Conservation (phyloP, 2,113 vertebrate genomes). For the Carollia perspicillata region DNA sequence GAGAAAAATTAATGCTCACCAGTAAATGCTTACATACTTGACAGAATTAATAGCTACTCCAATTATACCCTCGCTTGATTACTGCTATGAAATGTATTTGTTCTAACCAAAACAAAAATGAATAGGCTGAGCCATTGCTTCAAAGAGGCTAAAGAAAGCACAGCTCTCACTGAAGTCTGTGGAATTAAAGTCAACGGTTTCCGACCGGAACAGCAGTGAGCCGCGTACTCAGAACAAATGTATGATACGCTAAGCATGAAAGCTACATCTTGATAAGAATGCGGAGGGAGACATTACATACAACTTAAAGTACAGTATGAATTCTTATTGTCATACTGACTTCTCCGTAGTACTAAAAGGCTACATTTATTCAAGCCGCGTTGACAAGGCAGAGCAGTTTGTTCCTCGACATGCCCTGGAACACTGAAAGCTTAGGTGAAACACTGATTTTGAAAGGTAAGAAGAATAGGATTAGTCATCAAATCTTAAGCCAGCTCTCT, state of each 20-base stretch:
- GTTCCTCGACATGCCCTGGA: background rate
- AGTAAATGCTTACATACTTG: background rate
- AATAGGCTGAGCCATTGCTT: background rate
- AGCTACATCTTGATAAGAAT: background rate
- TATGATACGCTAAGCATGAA: background rate
- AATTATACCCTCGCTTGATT: background rate
- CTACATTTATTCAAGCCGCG: background rate
- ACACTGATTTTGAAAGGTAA: slow-evolving; percentile 4
- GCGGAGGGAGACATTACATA: background rate
- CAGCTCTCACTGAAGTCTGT: background rate
- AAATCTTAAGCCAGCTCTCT: background rate
- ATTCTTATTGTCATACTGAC: background rate
- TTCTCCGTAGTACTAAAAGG: background rate
- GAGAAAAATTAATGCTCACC: background rate
- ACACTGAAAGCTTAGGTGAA: background rate
- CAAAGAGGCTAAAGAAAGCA: background rate
- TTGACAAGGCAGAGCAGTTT: background rate
- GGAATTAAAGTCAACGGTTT: background rate
- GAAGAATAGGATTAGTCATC: background rate
- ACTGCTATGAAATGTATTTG: background rate
- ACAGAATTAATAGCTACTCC: background rate
- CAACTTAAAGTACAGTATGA: background rate
- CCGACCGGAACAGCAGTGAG: background rate
- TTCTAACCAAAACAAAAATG: slow-evolving; percentile 12
- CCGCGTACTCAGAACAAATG: background rate